These are phyloP conservation scores for Phthorimaea operculella DNA, from an alignment of 1,140 invertebrate species.

Conservation along the genomic window DNA sequence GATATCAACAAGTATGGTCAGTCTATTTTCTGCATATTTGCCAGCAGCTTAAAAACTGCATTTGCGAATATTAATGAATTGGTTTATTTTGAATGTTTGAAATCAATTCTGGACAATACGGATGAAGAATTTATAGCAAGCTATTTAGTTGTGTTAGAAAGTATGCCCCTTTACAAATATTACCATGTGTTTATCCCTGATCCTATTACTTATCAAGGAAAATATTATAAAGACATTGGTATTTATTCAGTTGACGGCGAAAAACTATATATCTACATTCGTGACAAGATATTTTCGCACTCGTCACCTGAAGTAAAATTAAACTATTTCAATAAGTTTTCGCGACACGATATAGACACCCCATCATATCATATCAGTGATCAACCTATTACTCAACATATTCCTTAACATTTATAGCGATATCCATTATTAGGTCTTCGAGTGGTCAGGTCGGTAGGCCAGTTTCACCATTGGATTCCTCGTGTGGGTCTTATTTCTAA, in stretches of 20 bases:
- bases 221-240: slow-evolving; percentile 5
- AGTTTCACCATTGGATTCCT: too few species aligned
- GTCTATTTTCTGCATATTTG: slow-evolving; percentile 25
- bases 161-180: slow-evolving; percentile 5
- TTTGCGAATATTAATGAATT: slow-evolving; percentile 6
- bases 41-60: slow-evolving; percentile 13
- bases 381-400: too few species aligned
- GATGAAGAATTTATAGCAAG: slow-evolving; percentile 18
- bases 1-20: slow-evolving; percentile 24
- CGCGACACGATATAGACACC: too few species aligned
- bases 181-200: too few species aligned
- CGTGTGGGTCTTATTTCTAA: too few species aligned
- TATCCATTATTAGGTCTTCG: too few species aligned
- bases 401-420: too few species aligned
- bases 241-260: slow-evolving; percentile 9
- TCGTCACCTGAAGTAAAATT: slow-evolving; percentile 29
- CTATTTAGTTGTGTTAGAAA: slow-evolving; percentile 23
- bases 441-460: too few species aligned
- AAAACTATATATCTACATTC: slow-evolving; percentile 13
- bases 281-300: slow-evolving; percentile 22
- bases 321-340: slow-evolving; percentile 14
- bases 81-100: slow-evolving; percentile 12
- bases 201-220: background rate
- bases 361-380: too few species aligned
- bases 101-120: slow-evolving; percentile 16